Base-by-base conservation (phyloP, 1,140 invertebrate species). In the Drosophila arawakana region DNA sequence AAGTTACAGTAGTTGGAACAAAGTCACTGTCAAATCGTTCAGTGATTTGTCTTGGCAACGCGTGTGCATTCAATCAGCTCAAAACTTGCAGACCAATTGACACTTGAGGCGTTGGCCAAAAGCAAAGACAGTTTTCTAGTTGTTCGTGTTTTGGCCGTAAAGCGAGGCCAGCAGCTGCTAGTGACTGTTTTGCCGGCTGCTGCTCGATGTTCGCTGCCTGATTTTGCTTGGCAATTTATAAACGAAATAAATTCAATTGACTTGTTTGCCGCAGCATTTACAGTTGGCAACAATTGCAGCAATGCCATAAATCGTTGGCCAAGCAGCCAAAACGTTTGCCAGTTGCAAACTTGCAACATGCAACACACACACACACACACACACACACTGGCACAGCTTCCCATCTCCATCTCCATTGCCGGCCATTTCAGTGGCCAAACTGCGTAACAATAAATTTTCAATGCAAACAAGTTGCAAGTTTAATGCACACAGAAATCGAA, bases 221-320 rank as follows among this genome's bases (percentile, higher is more conserved):
- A 30, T 30, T 30, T 62, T 80, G 54, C 62, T 55, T 68, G 74
- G 84, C 85, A 90, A 90, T 89, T 89, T 89, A 89, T 89, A 89
- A 89, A 89, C 84, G 84, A 89, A 89, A 89, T 89, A 89, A 89
- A 89, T 89, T 89, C 84, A 89, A 89, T 89, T 89, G 84, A 89
- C 84, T 89, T 89, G 85, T 89, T 89, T 89, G 85, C 81, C 75
- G 85, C 84, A 84, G 84, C 84, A 89, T 89, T 89, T 89, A 89
- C 84, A 89, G 84, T 89, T 89, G 85, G 84, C 84, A 89, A 89
- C 84, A 89, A 89, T 90, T 89, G 84, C 84, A 79, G 84, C 84
- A 90, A 90, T 89, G 84, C 85, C 85, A 89, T 89, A 89, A 89
- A 89, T 89, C 85, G 81, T 89, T 58, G 63, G 63, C 65, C 54